Conservation (phyloP, 2,113 vertebrate genomes). For the Sinocyclocheilus anshuiensis region DNA sequence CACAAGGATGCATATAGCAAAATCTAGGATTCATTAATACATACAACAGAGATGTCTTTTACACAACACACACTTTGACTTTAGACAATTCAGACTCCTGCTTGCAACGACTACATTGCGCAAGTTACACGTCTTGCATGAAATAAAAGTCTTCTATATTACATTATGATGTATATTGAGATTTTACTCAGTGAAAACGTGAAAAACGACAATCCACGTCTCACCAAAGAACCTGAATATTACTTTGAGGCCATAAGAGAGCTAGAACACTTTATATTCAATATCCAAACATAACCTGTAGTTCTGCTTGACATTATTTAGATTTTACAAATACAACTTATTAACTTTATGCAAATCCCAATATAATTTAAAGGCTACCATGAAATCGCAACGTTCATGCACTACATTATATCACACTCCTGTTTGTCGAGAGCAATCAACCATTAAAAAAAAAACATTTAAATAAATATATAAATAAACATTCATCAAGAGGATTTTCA, state of each 20-base stretch:
- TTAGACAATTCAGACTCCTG: constrained; percentile 15
- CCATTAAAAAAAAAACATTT: not conserved
- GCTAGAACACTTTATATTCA: not conserved
- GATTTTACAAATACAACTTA: not conserved
- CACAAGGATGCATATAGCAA: constrained; percentile 32
- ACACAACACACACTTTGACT: constrained; percentile 16
- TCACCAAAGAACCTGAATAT: constrained; percentile 9
- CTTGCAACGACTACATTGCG: not conserved
- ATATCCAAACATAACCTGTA: not conserved
- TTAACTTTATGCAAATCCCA: not conserved
- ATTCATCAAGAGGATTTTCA: not conserved
- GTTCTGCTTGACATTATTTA: not conserved
- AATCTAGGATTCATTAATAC: constrained; percentile 23
- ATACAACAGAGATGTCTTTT: not conserved
- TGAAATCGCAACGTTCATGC: constrained; percentile 13
- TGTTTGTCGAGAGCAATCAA: not conserved
- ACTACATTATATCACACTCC: not conserved
- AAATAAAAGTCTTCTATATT: not conserved
- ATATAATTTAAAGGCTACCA: not conserved
- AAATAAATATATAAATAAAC: too few relatives aligned
- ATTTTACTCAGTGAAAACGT: not conserved
- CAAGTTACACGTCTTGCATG: too few relatives aligned
- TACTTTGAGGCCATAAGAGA: constrained; percentile 2
- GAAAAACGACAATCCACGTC: not conserved
- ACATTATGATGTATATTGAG: not conserved